These are phyloP conservation scores for Drosophila emarginata DNA, from an alignment of 2,888 invertebrate species.

Conservation along the genomic window DNA sequence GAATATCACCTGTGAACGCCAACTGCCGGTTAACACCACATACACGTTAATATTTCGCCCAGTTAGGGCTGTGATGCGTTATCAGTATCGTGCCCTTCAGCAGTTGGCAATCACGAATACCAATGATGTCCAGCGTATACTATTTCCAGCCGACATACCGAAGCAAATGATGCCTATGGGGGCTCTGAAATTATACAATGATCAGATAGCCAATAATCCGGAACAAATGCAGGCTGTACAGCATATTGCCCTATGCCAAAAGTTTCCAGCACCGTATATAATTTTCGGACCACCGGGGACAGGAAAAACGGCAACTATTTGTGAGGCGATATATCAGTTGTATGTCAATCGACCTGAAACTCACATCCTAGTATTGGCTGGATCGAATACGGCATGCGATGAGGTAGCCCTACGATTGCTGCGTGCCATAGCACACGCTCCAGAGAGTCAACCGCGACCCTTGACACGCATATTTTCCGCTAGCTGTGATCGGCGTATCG, in stretches of 20 bases:
- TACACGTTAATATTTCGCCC: constrained; percentile 71
- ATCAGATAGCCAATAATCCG: constrained; percentile 83
- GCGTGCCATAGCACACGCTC: constrained; percentile 57
- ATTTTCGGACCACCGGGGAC: constrained; percentile 88
- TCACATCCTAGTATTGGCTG: constrained; percentile 86
- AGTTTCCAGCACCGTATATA: constrained; percentile 88
- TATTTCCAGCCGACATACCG: constrained; percentile 48
- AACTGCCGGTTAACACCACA: constrained; percentile 50
- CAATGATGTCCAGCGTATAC: constrained; percentile 51
- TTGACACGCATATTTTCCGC: constrained; percentile 83
- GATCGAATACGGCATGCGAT: constrained; percentile 89
- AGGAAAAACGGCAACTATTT: constrained; percentile 88
- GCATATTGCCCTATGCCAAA: constrained; percentile 84
- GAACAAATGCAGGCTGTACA: constrained; percentile 87
- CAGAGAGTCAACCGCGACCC: constrained; percentile 44
- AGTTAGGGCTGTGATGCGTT: constrained; percentile 66
- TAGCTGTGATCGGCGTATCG: constrained; percentile 79
- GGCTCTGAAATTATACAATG: constrained; percentile 37
- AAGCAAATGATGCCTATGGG: constrained; percentile 12
- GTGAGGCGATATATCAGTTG: constrained; percentile 88
- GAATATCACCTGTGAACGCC: constrained; percentile 62
- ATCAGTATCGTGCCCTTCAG: constrained; percentile 76
- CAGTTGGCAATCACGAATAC: constrained; percentile 40
- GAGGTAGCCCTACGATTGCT: constrained; percentile 84
- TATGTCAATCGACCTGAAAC: constrained; percentile 77